These are phyloP conservation scores for Arbacia lixula DNA, from an alignment of 53 echinoderm and acorn worm genomes.

Conservation along the genomic window DNA sequence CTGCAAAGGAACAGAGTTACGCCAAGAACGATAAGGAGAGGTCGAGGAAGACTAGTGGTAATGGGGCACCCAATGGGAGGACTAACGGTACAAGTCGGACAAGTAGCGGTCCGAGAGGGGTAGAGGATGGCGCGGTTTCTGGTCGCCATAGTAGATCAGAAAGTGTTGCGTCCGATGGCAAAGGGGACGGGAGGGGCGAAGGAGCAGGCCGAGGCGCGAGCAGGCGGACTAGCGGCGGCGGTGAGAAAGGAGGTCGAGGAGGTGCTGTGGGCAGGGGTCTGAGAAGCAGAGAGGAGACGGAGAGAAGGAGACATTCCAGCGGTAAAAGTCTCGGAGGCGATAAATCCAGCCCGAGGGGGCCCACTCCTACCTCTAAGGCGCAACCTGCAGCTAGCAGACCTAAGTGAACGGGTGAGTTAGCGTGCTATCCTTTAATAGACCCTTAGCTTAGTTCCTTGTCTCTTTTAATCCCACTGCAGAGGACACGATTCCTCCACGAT, in stretches of 20 bases:
- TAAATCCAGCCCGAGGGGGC: background rate
- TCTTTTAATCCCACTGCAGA: too few relatives aligned
- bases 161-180: background rate
- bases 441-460: too few relatives aligned
- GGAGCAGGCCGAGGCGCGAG: background rate
- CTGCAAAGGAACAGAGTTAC: slow-evolving; percentile 9
- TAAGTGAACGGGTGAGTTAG: too few relatives aligned
- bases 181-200: background rate
- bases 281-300: slow-evolving; percentile 22
- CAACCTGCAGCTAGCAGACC: background rate
- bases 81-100: too few relatives aligned
- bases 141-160: too few relatives aligned
- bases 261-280: background rate
- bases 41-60: too few relatives aligned
- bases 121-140: too few relatives aligned
- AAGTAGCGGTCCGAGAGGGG: too few relatives aligned
- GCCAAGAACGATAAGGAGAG: too few relatives aligned
- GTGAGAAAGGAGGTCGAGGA: background rate
- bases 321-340: slow-evolving; percentile 5
- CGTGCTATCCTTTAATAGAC: too few relatives aligned
- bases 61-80: too few relatives aligned
- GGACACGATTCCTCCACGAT: too few relatives aligned
- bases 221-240: background rate
- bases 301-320: slow-evolving; percentile 28
- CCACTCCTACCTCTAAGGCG: background rate